These are phyloP conservation scores for Myripristis jacobus DNA, from an alignment of 2,797 vertebrate species.

Conservation along the genomic window DNA sequence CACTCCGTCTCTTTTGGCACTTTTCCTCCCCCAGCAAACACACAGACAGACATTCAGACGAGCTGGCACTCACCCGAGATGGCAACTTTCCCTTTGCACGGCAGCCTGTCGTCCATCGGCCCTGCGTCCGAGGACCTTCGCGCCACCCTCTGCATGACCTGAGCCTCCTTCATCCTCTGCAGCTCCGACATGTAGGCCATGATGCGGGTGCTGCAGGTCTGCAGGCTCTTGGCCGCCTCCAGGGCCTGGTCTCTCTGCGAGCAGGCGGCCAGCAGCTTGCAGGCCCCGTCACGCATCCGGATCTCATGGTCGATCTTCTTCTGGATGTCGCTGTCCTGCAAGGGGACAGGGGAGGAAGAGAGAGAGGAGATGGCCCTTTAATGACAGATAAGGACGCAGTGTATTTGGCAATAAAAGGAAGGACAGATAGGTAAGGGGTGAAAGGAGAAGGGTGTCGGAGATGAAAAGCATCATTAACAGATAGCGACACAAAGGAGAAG, in stretches of 20 bases:
- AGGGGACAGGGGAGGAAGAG: neutral
- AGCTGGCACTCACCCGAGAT: slow-evolving; percentile 86
- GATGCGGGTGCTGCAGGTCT: slow-evolving; percentile 91
- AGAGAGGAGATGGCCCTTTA: neutral
- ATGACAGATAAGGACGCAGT: neutral
- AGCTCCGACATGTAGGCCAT: slow-evolving; percentile 95
- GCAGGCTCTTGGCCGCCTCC: slow-evolving; percentile 92
- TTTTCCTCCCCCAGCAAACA: too few species aligned
- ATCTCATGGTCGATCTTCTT: slow-evolving; percentile 95
- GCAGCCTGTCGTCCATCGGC: slow-evolving; percentile 84
- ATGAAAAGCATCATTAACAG: neutral
- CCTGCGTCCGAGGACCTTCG: slow-evolving; percentile 89
- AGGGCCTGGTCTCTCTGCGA: slow-evolving; percentile 92
- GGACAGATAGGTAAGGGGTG: neutral
- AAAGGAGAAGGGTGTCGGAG: neutral
- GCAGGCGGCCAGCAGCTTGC: slow-evolving; percentile 92
- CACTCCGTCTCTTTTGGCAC: neutral
- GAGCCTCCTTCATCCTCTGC: slow-evolving; percentile 93
- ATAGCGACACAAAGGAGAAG: neutral
- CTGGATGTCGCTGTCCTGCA: slow-evolving; percentile 93
- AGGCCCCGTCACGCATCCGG: slow-evolving; percentile 93
- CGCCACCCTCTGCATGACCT: slow-evolving; percentile 88
- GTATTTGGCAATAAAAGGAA: slow-evolving; percentile 8
- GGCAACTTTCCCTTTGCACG: slow-evolving; percentile 91
- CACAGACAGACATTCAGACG: neutral